Evolutionary conservation across 2,113 vertebrate genomes (phyloP), one percentile per base, ranked within the genome.

Genomic region (Gobius niger): DNA sequence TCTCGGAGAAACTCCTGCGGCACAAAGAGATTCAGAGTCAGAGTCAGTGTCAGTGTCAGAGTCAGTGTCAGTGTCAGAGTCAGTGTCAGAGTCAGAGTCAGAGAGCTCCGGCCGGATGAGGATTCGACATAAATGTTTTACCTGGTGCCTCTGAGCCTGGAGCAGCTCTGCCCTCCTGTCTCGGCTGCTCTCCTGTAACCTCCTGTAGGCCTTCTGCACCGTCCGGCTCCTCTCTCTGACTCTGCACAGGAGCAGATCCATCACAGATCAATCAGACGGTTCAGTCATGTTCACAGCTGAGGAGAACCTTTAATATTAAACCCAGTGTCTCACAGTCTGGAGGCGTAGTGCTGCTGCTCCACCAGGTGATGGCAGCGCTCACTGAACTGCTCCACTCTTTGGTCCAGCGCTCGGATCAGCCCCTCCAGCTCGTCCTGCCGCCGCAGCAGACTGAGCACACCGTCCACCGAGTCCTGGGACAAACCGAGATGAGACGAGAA

Each of bases 1-100:
- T 95, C 94, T 72, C 86, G 90, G 78, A 91, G 93, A 82, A 96
- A 96, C 59, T 95, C 94, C 96, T 98, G 41, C 16, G 1, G 24
- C 60, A 63, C 44, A 34, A 3, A 49, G n/a, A 14, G n/a, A 16
- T 8, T 13, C 12, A 49, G 13, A 51, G 15, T n/a, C 15, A 51
- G 14, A 15, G 24, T 2, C 24, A 24, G 24, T 4, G 24, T 34
- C 24, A 34, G 24, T 4, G 44, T 11, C 7, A 46, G 44, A 46
- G 44, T 3, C 44, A 46, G 44, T 3, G 44, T 46, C 44, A 46
- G 24, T 6, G 44, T 46, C 44, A 9, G 44, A 11, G 44, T 2
- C 24, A 24, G 24, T 4, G 24, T 34, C 24, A 34, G 24, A 34
- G 24, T 34, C 24, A 34, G 24, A 34, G 24, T 34, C 24, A 34